Percentiles rank a stretch among this genome's conserved stretches.
Evolutionary conservation across 2,888 invertebrate species (phyloP).

Genomic region (Charanyca ferruginea): DNA sequence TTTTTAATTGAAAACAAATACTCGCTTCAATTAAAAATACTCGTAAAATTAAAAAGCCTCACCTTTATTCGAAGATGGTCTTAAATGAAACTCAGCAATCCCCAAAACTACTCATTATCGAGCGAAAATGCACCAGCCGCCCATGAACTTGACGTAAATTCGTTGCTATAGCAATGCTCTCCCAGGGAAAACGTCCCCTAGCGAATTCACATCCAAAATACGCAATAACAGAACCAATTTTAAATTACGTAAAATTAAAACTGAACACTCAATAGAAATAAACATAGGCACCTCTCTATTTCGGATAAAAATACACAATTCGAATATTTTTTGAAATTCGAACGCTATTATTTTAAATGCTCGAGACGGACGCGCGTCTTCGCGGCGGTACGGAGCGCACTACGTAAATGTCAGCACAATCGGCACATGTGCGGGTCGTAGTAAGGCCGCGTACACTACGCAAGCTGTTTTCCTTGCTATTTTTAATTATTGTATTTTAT

Average conservation of each 20-base stretch:
- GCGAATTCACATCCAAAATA: constrained; percentile 73
- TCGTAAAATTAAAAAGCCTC: constrained; percentile 37
- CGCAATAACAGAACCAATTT: constrained; percentile 60
- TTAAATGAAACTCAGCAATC: constrained; percentile 64
- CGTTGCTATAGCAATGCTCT: constrained; percentile 87
- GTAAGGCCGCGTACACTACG: constrained; percentile 76
- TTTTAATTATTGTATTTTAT: constrained; percentile 10
- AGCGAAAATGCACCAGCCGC: constrained; percentile 89
- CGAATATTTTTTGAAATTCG: constrained; percentile 70
- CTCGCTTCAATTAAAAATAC: constrained; percentile 13
- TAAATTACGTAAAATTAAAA: constrained; percentile 62
- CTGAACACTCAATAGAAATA: constrained; percentile 62
- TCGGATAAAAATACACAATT: constrained; percentile 69
- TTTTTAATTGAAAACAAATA: constrained; percentile 33
- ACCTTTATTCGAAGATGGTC: constrained; percentile 58
- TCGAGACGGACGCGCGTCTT: constrained; percentile 79
- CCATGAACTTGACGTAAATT: constrained; percentile 87
- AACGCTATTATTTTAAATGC: constrained; percentile 71
- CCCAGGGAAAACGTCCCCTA: constrained; percentile 80
- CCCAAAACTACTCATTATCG: constrained; percentile 82
- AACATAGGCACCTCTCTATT: constrained; percentile 72
- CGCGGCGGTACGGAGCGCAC: constrained; percentile 87
- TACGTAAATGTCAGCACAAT: constrained; percentile 89
- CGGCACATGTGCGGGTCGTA: constrained; percentile 88
- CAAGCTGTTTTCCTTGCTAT: constrained; percentile 69